Conservation (phyloP, 2,113 vertebrate genomes). For the Tinamus guttatus region DNA sequence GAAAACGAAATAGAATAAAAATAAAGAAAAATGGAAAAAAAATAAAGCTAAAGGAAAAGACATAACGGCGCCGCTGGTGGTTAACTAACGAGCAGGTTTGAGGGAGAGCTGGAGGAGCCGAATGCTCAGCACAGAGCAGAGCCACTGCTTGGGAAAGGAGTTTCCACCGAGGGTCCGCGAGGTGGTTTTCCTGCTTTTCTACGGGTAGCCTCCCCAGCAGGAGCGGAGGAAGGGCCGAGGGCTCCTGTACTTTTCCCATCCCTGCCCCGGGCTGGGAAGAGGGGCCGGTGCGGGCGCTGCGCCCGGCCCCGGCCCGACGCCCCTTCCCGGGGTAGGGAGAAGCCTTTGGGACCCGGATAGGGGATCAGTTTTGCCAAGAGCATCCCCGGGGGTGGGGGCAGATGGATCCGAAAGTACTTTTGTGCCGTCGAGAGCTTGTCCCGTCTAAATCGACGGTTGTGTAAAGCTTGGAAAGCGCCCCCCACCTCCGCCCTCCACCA, state of each 20-base stretch:
- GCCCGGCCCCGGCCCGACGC: neutral
- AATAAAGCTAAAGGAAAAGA: neutral
- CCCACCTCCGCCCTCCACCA: neutral
- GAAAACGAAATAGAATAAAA: neutral
- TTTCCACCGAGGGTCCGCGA: fast-evolving
- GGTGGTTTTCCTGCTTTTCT: neutral
- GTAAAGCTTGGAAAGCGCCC: neutral
- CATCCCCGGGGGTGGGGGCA: neutral
- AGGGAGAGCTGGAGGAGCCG: neutral
- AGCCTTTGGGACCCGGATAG: neutral
- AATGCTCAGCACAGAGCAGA: neutral
- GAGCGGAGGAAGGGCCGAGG: neutral
- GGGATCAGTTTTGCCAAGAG: neutral
- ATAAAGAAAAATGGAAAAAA: fast-evolving
- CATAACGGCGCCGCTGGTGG: neutral
- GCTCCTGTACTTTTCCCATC: neutral
- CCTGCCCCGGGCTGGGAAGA: neutral
- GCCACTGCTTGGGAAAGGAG: neutral
- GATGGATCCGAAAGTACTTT: neutral
- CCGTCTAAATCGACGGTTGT: neutral
- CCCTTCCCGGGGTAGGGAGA: neutral
- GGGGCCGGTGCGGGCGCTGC: neutral
- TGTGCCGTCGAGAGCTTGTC: neutral
- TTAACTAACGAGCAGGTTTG: neutral
- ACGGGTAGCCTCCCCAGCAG: neutral